These are phyloP conservation scores for Nematostella vectensis DNA, from an alignment of 92 coral and sea anemone species.

Conservation along the genomic window DNA sequence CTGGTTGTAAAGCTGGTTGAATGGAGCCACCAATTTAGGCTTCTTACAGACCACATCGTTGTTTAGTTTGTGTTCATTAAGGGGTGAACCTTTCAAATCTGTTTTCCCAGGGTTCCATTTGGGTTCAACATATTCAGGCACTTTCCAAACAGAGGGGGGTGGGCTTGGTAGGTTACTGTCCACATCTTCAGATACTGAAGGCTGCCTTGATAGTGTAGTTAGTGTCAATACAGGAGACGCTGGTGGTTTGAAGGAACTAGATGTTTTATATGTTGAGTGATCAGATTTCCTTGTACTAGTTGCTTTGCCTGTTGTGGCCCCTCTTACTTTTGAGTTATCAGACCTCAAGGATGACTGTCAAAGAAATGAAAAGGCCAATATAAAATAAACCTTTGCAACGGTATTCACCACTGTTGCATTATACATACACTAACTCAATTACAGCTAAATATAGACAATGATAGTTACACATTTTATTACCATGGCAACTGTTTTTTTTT, in stretches of 20 bases:
- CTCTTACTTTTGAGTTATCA: constrained; percentile 16
- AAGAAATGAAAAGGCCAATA: too few relatives aligned
- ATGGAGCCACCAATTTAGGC: constrained; percentile 76
- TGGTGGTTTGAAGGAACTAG: constrained; percentile 21
- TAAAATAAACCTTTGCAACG: too few relatives aligned
- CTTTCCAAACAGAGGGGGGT: constrained; percentile 99
- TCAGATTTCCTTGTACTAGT: constrained; percentile 41
- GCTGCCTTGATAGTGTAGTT: constrained; percentile 41
- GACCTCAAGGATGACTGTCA: neutral
- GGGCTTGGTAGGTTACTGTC: constrained; percentile 86
- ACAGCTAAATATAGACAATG: too few relatives aligned
- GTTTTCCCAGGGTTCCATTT: constrained; percentile 90
- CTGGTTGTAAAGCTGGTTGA: constrained; percentile 90
- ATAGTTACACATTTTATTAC: too few relatives aligned
- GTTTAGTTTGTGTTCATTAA: constrained; percentile 44
- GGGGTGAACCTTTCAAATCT: neutral
- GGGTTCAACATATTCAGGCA: constrained; percentile 96
- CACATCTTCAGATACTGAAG: constrained; percentile 69
- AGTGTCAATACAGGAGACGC: constrained; percentile 38
- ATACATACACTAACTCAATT: too few relatives aligned
- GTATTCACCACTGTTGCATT: too few relatives aligned
- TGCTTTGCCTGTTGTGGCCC: constrained; percentile 32
- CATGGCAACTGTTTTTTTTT: too few relatives aligned
- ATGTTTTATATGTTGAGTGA: constrained; percentile 31
- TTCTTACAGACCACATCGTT: constrained; percentile 83